Conservation (phyloP, 1,140 invertebrate genomes). For the Procambarus virginalis region DNA sequence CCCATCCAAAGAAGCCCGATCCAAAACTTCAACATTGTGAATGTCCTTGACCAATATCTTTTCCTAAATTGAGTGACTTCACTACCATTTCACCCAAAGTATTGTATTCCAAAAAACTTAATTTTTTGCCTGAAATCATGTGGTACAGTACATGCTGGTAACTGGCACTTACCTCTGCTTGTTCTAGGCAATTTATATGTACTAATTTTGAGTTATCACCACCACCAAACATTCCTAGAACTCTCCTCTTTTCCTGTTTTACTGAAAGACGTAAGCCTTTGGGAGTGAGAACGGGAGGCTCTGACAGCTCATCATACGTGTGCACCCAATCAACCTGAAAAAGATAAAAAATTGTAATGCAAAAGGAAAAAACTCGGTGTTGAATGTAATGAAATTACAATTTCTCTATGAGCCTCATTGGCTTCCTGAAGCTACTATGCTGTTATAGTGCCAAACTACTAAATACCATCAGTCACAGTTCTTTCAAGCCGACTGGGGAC, state of each 20-base stretch:
- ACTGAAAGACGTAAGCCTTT: conserved; percentile 76
- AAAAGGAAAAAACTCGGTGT: no score
- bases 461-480: no score
- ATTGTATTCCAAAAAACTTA: not conserved
- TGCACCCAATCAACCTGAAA: conserved; percentile 79
- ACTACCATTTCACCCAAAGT: not conserved
- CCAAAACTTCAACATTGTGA: not conserved
- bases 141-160: not conserved
- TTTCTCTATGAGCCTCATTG: no score
- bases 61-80: not conserved
- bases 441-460: no score
- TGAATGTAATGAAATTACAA: no score
- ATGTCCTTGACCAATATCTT: not conserved
- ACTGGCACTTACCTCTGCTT: conserved; percentile 44
- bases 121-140: not conserved
- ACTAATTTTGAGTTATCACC: conserved; percentile 67
- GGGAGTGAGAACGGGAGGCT: conserved; percentile 76
- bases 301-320: conserved; percentile 79
- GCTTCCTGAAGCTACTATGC: no score
- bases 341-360: not conserved
- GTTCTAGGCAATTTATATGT: conserved; percentile 21
- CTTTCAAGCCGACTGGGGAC: no score
- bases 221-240: conserved; percentile 68
- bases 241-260: conserved; percentile 65
- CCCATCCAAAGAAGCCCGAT: not conserved